phyloP scores from a whole-genome alignment of 2,113 vertebrate genomes.

The Neolamprologus modestus region DNA sequence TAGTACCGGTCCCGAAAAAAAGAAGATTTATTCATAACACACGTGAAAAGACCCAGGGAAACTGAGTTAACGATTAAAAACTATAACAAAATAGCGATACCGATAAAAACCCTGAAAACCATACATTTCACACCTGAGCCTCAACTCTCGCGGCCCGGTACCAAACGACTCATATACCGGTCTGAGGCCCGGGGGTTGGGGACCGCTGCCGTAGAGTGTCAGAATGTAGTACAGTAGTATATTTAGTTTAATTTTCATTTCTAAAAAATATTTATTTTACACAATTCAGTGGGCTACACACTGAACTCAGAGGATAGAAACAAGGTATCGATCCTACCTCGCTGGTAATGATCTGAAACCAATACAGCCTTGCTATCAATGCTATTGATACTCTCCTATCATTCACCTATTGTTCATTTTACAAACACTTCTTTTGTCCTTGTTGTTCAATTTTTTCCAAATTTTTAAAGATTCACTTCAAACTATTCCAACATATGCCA shows the following conservation, averaged over 20 bases:
- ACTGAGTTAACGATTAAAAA: rapidly evolving
- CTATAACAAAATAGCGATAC: rapidly evolving
- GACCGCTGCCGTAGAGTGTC: rapidly evolving
- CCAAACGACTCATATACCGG: too few species aligned
- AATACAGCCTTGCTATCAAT: rapidly evolving
- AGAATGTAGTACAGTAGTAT: neutral
- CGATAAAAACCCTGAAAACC: rapidly evolving
- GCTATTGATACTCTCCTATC: neutral
- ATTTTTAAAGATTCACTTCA: neutral
- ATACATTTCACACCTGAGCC: too few species aligned
- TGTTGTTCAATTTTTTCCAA: rapidly evolving
- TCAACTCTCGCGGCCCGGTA: too few species aligned
- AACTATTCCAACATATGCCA: neutral
- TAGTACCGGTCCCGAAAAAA: too few species aligned
- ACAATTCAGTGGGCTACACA: neutral
- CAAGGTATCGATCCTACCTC: rapidly evolving
- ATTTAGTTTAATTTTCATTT: neutral
- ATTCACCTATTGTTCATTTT: neutral
- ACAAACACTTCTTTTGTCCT: rapidly evolving
- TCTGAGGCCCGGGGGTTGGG: too few species aligned
- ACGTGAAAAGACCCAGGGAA: rapidly evolving
- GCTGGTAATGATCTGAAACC: neutral
- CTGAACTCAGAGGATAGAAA: rapidly evolving
- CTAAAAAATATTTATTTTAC: neutral
- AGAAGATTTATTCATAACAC: too few species aligned